These are phyloP conservation scores for Otis tarda DNA, from an alignment of 2,113 vertebrate species.

Conservation along the genomic window DNA sequence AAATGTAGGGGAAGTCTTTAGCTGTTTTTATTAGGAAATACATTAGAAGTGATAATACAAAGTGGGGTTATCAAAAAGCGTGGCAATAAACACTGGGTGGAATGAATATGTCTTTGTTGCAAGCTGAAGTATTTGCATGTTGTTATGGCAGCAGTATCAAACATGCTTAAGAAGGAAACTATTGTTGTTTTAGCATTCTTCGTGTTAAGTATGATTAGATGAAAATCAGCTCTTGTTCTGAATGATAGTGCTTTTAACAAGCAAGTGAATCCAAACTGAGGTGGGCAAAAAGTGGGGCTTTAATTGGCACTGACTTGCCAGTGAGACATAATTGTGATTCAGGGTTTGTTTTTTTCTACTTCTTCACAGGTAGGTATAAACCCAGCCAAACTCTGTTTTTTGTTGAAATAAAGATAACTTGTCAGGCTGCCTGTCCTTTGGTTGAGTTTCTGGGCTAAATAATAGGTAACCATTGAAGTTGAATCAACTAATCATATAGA, in stretches of 20 bases:
- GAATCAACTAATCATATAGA: not conserved
- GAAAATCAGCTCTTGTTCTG: not conserved
- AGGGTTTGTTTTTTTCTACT: not conserved
- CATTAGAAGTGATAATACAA: not conserved
- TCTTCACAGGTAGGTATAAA: not conserved
- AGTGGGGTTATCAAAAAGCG: not conserved
- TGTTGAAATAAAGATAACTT: not conserved
- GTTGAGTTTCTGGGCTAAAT: not conserved
- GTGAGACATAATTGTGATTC: not conserved
- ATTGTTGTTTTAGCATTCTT: not conserved
- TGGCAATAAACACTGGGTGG: not conserved
- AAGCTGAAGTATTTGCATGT: not conserved
- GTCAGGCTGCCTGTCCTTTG: not conserved
- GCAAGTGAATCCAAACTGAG: not conserved
- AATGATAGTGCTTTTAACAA: not conserved
- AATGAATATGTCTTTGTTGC: not conserved
- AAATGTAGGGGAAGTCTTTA: not conserved
- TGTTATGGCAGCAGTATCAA: slow-evolving; percentile 42
- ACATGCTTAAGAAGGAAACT: slow-evolving; percentile 1
- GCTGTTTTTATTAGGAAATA: not conserved
- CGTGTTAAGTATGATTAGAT: not conserved
- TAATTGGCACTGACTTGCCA: not conserved
- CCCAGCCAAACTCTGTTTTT: not conserved
- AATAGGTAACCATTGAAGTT: not conserved
- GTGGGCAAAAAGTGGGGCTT: not conserved